phyloP scores from a whole-genome alignment of 2,113 vertebrate genomes.

The Hippocampus comes region DNA sequence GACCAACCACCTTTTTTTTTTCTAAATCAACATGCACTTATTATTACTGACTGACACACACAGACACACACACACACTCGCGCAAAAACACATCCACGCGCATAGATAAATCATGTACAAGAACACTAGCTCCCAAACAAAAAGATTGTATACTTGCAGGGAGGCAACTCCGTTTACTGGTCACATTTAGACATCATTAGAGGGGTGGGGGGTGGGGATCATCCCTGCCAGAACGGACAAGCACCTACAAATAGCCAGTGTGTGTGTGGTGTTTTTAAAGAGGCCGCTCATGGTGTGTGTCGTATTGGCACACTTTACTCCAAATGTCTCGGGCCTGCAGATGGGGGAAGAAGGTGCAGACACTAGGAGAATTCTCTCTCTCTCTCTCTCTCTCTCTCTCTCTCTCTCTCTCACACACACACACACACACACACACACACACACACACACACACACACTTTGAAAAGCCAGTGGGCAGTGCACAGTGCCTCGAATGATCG shows the following conservation, averaged over 20 bases:
- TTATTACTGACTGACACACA: slow-evolving; percentile 33
- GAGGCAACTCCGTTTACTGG: slow-evolving; percentile 55
- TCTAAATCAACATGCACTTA: slow-evolving; percentile 51
- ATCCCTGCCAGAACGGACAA: slow-evolving; percentile 49
- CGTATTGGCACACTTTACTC: slow-evolving; percentile 44
- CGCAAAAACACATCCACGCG: too few relatives aligned
- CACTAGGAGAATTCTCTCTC: not conserved
- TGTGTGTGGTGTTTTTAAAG: slow-evolving; percentile 28
- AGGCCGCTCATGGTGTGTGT: slow-evolving; percentile 55
- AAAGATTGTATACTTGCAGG: slow-evolving; percentile 44
- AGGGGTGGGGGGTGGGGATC: slow-evolving; percentile 1
- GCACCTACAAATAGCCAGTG: slow-evolving; percentile 47
- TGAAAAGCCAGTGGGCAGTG: slow-evolving; percentile 51
- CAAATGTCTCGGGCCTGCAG: slow-evolving; percentile 28
- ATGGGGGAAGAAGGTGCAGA: not conserved
- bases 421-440: not conserved
- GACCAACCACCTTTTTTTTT: slow-evolving; percentile 48
- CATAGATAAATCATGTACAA: slow-evolving; percentile 42
- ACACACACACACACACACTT: slow-evolving; percentile 7
- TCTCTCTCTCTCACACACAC: not conserved
- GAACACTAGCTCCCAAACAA: slow-evolving; percentile 52
- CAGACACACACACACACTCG: slow-evolving; percentile 1
- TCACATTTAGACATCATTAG: slow-evolving; percentile 50
- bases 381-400: not conserved
- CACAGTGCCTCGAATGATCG: slow-evolving; percentile 44